Conservation (phyloP, 2,888 invertebrate genomes). For the Dexiosoma caninum region DNA sequence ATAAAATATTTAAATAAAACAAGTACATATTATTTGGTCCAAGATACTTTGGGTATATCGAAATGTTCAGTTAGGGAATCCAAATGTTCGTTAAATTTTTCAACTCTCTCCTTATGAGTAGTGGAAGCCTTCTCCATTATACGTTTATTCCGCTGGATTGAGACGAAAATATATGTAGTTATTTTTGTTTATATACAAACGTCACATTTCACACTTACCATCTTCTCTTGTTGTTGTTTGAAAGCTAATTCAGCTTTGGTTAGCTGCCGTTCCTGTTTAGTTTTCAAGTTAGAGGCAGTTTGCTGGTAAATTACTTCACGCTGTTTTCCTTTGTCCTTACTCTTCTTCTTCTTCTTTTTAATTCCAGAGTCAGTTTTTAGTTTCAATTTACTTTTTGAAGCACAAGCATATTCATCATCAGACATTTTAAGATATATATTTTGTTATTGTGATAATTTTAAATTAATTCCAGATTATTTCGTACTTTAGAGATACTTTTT, state of each 20-base stretch:
- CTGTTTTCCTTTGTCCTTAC: constrained; percentile 81
- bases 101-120: constrained; percentile 97
- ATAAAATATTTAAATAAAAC: background rate
- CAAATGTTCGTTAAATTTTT: constrained; percentile 96
- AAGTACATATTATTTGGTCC: constrained; percentile 88
- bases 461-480: no score
- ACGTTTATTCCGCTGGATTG: constrained; percentile 93
- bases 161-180: no score
- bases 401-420: constrained; percentile 79
- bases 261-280: constrained; percentile 76
- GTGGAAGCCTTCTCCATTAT: constrained; percentile 95
- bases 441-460: no score
- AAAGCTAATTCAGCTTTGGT: constrained; percentile 95
- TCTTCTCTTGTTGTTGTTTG: constrained; percentile 94
- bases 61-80: constrained; percentile 97
- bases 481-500: no score
- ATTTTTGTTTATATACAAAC: no score
- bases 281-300: constrained; percentile 24
- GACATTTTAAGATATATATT: no score
- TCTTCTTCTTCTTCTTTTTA: constrained; percentile 87
- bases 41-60: constrained; percentile 98
- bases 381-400: constrained; percentile 86
- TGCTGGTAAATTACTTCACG: constrained; percentile 79
- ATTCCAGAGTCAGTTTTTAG: constrained; percentile 87
- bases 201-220: no score